Percentiles rank a stretch among this genome's conserved stretches.
phyloP scores from a whole-genome alignment of 2,888 invertebrate species.

The Buathra laborator region DNA sequence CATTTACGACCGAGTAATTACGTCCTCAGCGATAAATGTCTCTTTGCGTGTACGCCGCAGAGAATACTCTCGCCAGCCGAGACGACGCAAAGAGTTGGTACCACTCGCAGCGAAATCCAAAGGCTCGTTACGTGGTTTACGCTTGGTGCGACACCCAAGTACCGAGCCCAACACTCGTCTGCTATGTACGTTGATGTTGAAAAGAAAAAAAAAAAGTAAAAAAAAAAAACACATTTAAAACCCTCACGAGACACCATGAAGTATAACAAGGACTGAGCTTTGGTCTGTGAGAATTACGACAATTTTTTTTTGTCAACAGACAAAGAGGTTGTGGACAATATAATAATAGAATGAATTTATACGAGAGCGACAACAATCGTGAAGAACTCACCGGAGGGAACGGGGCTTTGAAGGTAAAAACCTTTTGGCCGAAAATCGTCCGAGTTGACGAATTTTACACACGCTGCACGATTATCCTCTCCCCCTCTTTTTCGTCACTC shows the following conservation, averaged over 20 bases:
- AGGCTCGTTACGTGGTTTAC: constrained; percentile 53
- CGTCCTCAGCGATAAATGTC: constrained; percentile 60
- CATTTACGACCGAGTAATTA: constrained; percentile 66
- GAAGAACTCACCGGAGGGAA: constrained; percentile 44
- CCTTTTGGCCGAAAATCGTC: neutral
- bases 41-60: constrained; percentile 41
- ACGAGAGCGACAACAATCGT: neutral
- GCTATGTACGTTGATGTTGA: constrained; percentile 1
- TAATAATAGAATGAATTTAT: neutral
- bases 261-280: neutral
- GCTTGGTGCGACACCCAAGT: constrained; percentile 41
- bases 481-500: neutral
- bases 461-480: neutral
- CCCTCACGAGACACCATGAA: neutral
- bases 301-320: neutral
- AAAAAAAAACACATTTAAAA: neutral
- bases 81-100: constrained; percentile 9
- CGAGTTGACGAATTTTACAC: neutral
- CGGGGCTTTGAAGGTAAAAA: neutral
- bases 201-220: neutral
- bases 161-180: constrained; percentile 22
- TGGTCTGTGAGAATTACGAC: neutral
- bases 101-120: constrained; percentile 12
- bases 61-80: constrained; percentile 7
- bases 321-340: neutral